Conservation (phyloP, 2,797 vertebrate genomes). For the Coluber constrictor region DNA sequence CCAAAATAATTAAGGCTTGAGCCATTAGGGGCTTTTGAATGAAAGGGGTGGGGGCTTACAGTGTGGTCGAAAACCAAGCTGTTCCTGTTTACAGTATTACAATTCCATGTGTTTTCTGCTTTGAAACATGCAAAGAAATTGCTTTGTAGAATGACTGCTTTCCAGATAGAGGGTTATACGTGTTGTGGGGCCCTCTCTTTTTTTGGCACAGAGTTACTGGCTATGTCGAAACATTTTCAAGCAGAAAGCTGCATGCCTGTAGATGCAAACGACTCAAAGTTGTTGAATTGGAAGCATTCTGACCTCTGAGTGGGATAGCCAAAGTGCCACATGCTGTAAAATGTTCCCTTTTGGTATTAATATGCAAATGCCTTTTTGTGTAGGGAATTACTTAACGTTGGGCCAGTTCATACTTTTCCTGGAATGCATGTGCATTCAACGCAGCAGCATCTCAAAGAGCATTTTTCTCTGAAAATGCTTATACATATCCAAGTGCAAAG, state of each 20-base stretch:
- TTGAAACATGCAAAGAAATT: conserved; percentile 19
- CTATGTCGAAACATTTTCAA: not conserved
- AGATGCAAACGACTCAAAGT: not conserved
- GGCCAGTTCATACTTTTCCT: conserved; percentile 18
- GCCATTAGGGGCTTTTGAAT: conserved; percentile 69
- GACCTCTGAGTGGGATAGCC: not conserved
- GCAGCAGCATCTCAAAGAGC: not conserved
- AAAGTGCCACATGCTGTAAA: conserved; percentile 5
- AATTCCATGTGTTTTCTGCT: conserved; percentile 54
- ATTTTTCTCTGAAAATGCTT: not conserved
- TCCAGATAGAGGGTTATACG: not conserved
- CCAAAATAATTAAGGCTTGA: conserved; percentile 77
- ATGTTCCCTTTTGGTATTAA: not conserved
- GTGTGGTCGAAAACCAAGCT: conserved; percentile 60
- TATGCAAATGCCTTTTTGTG: not conserved
- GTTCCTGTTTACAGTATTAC: conserved; percentile 63
- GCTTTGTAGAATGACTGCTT: not conserved
- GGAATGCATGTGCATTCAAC: not conserved
- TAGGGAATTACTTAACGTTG: not conserved
- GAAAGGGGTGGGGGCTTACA: conserved; percentile 53
- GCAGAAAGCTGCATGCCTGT: not conserved
- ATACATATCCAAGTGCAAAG: not conserved
- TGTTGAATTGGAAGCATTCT: not conserved
- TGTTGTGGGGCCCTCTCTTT: not conserved
- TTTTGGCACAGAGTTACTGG: not conserved